Base-by-base conservation (phyloP, 2,888 invertebrate species). In the Calliopum simillimum region DNA sequence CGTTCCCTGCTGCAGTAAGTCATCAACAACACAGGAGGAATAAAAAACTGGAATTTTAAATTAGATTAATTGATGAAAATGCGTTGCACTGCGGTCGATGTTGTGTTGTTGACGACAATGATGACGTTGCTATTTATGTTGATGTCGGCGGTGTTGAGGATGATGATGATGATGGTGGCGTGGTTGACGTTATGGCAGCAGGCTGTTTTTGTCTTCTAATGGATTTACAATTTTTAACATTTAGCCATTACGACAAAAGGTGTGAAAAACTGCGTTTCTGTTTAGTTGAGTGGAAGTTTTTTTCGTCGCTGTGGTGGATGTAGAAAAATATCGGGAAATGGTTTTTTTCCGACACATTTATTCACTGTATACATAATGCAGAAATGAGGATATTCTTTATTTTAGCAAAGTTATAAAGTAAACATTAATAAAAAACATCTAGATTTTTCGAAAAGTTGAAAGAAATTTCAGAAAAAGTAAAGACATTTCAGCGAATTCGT, bases 51-150 rank as follows among this genome's bases (percentile, higher is more conserved):
- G 75, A 79, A 75, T 79, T 82, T 81, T 79, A 82, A 83, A 83
- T 82, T 83, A 82, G 84, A 83, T 82, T 82, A 83, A 83, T 82
- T 82, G 83, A 83, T 81, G 82, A 82, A 81, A 82, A 79, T 77
- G 76, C 76, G 69, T 68, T 71, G 71, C 66, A 58, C 71, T 46
- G 70, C 68, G 65, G 69, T 72, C 59, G 70, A 25, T 71, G 73
- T 71, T 71, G 71, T 71, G 63, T 25, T 43, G 70, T 62, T 61
- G 21, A 58, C 44, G 33, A 67, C 25, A 21, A 3, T 44, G 56
- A 44, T 58, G 44, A 58, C 43, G 23, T 19, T 63, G 47, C 19
- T 63, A 25, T 23, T 67, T 13, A 58, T 68, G 68, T n/a, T 14
- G 66, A 33, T 65, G 65, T 6, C 16, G 25, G 2, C 14, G 19